A percentile compares a stretch with the other conserved stretches of the same genome.
phyloP scores from a whole-genome alignment of 2,113 vertebrate species.

The Fulmarus glacialis region DNA sequence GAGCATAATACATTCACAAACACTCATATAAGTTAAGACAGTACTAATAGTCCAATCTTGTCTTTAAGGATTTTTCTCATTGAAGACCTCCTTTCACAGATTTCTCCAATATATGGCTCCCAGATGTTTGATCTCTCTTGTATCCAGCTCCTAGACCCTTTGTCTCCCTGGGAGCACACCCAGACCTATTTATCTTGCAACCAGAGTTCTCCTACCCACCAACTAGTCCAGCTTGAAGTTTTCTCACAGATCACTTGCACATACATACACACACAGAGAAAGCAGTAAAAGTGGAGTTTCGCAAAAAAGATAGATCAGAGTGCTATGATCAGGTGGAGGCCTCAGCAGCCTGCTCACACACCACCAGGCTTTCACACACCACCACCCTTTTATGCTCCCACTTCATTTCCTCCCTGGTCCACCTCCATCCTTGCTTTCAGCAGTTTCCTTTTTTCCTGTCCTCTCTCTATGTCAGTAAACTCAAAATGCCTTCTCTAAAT shows the following conservation, averaged over 20 bases:
- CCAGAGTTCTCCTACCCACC: not conserved
- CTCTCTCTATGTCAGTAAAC: not conserved
- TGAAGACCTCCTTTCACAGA: not conserved
- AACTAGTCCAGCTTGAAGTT: not conserved
- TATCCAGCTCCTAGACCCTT: not conserved
- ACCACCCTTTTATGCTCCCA: not conserved
- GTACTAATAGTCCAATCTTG: not conserved
- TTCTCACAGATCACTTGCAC: not conserved
- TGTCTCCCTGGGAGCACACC: not conserved
- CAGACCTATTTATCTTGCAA: not conserved
- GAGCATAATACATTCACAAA: not conserved
- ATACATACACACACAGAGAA: not conserved
- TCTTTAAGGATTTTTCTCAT: not conserved
- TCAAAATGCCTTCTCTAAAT: not conserved
- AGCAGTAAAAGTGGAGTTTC: not conserved
- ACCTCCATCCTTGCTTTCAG: not conserved
- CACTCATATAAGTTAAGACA: not conserved
- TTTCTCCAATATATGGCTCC: not conserved
- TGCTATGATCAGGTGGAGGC: not conserved
- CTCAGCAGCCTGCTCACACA: not conserved
- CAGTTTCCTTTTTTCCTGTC: not conserved
- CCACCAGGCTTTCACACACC: no score
- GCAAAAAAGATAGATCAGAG: not conserved
- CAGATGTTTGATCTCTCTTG: not conserved
- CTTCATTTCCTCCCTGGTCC: not conserved